Percentiles rank a stretch among this genome's conserved stretches.
Evolutionary conservation across 2,113 vertebrate genomes (phyloP).

Genomic region (Lagopus leucura): DNA sequence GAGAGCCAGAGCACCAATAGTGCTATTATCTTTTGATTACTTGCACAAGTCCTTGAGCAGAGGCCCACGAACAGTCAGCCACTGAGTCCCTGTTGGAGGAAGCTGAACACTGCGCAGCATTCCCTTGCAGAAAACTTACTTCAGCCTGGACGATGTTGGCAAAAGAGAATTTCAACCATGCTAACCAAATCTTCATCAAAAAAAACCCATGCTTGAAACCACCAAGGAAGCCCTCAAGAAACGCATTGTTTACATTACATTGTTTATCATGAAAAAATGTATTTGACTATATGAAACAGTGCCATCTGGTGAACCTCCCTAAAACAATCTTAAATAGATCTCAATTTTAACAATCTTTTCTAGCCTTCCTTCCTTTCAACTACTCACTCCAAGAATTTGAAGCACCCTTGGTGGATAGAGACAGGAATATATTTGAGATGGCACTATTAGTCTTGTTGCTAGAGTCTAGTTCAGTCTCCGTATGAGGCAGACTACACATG

Average conservation of each 20-base stretch:
- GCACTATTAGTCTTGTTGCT: neutral
- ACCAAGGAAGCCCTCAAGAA: neutral
- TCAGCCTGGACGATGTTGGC: neutral
- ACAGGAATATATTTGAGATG: neutral
- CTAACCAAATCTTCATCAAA: neutral
- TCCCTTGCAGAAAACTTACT: fast-evolving
- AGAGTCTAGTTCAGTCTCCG: neutral
- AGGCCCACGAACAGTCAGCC: fast-evolving
- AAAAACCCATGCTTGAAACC: neutral
- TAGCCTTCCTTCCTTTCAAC: neutral
- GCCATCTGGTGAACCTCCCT: neutral
- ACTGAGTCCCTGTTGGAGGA: fast-evolving
- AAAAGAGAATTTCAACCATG: neutral
- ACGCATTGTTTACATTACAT: too few species aligned
- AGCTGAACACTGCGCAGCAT: neutral
- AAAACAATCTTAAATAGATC: neutral
- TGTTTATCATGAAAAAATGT: neutral
- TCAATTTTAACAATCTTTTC: neutral
- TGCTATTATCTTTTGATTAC: neutral
- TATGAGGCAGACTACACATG: neutral
- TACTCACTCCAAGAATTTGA: neutral
- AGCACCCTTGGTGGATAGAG: neutral
- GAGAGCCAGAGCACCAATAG: neutral
- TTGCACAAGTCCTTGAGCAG: neutral
- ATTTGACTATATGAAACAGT: neutral